Base-by-base conservation (phyloP, 2,888 invertebrate species). In the Margaritifera margaritifera region DNA sequence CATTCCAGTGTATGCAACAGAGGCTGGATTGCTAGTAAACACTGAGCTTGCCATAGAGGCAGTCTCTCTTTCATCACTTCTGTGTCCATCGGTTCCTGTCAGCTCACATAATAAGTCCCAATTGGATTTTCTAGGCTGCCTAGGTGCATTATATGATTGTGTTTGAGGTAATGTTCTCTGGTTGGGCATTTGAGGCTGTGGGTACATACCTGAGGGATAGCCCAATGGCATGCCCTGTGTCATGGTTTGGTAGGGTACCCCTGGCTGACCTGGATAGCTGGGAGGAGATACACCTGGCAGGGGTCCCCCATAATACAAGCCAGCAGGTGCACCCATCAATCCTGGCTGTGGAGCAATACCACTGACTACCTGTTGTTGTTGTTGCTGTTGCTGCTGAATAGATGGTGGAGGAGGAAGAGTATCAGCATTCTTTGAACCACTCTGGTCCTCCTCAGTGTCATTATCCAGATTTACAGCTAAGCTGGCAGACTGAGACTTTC, bases 21-120 rank as follows among this genome's bases (percentile, higher is more conserved):
- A 66, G 15, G 73, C 69, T 25, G 74, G 71, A 71, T 75, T 76
- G 68, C 72, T 79, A 25, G 78, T 81, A 70, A 82, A 84, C 61
- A 80, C 80, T 18, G 86, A 86, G 60, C 83, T 84, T 31, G 83
- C 74, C 24, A 84, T 71, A 2, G 86, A 86, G 25, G 78, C 83
- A 11, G 83, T 80, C 56, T 84, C 85, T n/a, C 73, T 62, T 8
- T 71, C 64, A 8, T 76, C 70, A 19, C 79, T 75, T 51, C 71
- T 66, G 19, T 74, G 73, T 27, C 77, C 61, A 22, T 79, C 77
- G 19, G 71, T 74, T 54, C 83, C 84, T 1, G 86, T 86, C 63
- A 86, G 69, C 27, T 79, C 79, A 71, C 82, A 81, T 22, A 86
- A 66, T 71, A 81, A 68, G 50, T 86, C 85, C 86, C 86, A 86